A percentile compares a stretch with the other conserved stretches of the same genome.
phyloP scores from a whole-genome alignment of 2,888 invertebrate species.

The Cryptocheilus praepositus region DNA sequence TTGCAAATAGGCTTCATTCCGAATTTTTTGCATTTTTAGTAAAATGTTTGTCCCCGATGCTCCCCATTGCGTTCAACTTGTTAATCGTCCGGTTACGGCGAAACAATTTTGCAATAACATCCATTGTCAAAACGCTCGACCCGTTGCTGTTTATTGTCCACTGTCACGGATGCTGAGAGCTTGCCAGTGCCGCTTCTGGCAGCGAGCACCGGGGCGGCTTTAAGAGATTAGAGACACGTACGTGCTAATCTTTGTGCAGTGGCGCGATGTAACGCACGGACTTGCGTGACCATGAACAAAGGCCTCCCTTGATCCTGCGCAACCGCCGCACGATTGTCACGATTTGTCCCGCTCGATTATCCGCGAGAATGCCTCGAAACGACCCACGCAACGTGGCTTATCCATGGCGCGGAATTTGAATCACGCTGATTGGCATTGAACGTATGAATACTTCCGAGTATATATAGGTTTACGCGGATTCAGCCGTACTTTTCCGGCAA shows the following conservation, averaged over 20 bases:
- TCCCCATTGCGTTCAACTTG: too few species aligned
- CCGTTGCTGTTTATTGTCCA: conserved; percentile 13
- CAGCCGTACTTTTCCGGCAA: too few species aligned
- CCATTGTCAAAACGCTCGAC: too few species aligned
- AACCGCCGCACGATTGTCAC: conserved; percentile 37
- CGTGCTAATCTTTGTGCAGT: conserved; percentile 23
- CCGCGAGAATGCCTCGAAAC: conserved; percentile 22
- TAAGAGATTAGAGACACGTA: conserved; percentile 20
- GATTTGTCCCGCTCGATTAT: conserved; percentile 23
- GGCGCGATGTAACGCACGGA: conserved; percentile 12
- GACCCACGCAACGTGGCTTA: conserved; percentile 27
- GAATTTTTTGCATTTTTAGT: too few species aligned
- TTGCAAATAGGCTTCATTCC: too few species aligned
- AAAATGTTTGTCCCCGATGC: too few species aligned
- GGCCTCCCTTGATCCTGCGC: conserved; percentile 31
- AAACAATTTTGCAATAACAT: too few species aligned
- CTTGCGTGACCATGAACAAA: conserved; percentile 35
- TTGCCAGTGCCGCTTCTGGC: background rate
- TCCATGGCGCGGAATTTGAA: conserved; percentile 23
- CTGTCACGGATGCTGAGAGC: conserved; percentile 11
- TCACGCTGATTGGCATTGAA: conserved; percentile 22
- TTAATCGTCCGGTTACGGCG: too few species aligned
- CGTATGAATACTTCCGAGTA: background rate
- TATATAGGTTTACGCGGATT: too few species aligned
- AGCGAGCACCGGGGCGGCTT: too few species aligned